Evolutionary conservation across 2,888 invertebrate genomes (phyloP), one percentile per base, ranked within the genome.

Genomic region (Nomada hirtipes): DNA sequence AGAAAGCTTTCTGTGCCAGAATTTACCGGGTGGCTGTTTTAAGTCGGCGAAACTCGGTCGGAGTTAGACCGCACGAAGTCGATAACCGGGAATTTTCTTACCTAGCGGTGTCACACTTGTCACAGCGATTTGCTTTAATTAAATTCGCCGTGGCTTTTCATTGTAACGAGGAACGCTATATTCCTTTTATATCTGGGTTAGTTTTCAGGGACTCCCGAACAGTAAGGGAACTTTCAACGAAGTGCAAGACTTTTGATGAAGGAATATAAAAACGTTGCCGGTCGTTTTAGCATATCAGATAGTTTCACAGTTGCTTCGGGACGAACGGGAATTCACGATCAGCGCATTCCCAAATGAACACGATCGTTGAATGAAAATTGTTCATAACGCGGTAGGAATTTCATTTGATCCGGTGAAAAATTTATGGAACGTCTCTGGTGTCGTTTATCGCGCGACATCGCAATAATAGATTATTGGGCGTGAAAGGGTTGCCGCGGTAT

Each of bases 61-160:
- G 74, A 65, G 55, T 11, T 36, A 42, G 36, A 10, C 59, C 42
- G 23, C n/a, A 13, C 69, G 29, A n/a, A 50, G 85, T 77, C 86
- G 85, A 87, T 86, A 86, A 86, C 76, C 71, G 47, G 60, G 78
- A 71, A 71, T 86, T 81, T 69, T 80, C 83, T 74, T 80, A 77
- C 76, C 85, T 29, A 65, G 79, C n/a, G 86, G 76, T 74, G 79
- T 72, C 78, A 73, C 60, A 29, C 29, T 26, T 69, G 42, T 23
- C 20, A 20, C 23, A 36, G 44, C 29, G 13, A 2, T 15, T 11
- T 26, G 57, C 42, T 26, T 52, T 50, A 64, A 61, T 75, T 53
- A 53, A 53, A 75, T 65, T 20, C 57, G 23, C 0, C 11, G 53
- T 36, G 36, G 26, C 20, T 67, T 42, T 11, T 50, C 20, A 1